Evolutionary conservation across 2,797 vertebrate genomes (phyloP), one percentile per base, ranked within the genome.

Genomic region (Eptatretus atami): DNA sequence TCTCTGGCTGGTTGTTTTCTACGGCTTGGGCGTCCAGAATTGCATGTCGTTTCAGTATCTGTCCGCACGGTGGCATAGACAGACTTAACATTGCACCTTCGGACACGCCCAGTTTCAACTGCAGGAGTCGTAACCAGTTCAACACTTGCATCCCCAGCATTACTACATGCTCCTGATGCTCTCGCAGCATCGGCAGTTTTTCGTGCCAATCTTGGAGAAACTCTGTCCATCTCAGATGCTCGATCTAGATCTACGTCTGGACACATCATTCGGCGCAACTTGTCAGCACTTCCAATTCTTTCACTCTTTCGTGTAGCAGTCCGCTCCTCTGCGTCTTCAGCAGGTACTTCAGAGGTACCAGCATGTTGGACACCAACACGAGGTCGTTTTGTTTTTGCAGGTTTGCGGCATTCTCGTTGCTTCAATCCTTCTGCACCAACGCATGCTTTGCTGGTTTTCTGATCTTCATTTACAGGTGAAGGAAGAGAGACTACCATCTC

Each of bases 41-140:
- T 44, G 31, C 31, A 44, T 44, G 31, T 44, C 6, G 31, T 44
- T 44, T 44, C 31, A 44, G 31, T 44, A 44, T 44, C 31, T 44
- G 24, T 8, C 55, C 55, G 55, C 11, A 60, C 78, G 13, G 81
- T 94, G 10, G 88, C 88, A 2, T 98, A 99, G 31, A 98, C 81
- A 0, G 92, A 96, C 68, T 82, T 78, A 11, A 98, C 92, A 1
- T 96, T 99, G 66, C 86, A 77, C 60, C 92, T 83, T 60, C 90
- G 79, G 3, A 84, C 86, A 70, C 92, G 79, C 53, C 84, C 77
- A 15, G 55, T 60, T 24, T 60, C 55, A 19, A 9, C 55, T 60
- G 55, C 55, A 14, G 55, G 8, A 15, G 55, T 60, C 55, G 9
- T 5, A 14, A 19, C 55, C 55, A 19, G 55, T 19, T 14, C 55